These are phyloP conservation scores for Zonotrichia leucophrys DNA, from an alignment of 2,113 vertebrate genomes.

Conservation along the genomic window DNA sequence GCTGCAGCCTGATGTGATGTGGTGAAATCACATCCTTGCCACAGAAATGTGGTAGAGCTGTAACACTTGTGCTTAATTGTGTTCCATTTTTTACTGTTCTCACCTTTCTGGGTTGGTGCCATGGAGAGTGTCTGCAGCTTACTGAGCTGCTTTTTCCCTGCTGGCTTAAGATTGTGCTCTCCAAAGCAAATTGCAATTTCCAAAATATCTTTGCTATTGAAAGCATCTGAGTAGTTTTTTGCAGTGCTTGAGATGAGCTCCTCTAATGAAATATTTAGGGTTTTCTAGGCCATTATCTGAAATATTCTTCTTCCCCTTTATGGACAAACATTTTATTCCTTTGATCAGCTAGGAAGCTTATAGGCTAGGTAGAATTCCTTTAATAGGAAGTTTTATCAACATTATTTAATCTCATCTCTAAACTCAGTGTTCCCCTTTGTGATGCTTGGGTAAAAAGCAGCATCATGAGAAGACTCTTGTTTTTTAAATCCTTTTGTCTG, in stretches of 20 bases:
- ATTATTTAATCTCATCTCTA: not conserved
- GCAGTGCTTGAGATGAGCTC: not conserved
- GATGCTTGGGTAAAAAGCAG: not conserved
- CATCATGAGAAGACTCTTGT: not conserved
- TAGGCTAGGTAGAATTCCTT: not conserved
- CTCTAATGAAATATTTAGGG: constrained; percentile 37
- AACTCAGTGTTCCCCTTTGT: not conserved
- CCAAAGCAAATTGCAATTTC: not conserved
- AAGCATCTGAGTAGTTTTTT: not conserved
- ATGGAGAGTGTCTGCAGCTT: not conserved
- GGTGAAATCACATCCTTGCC: not conserved
- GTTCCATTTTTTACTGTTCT: not conserved
- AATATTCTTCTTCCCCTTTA: not conserved
- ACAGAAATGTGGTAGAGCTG: not conserved
- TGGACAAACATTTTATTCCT: not conserved
- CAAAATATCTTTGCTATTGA: not conserved
- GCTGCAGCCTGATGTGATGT: not conserved
- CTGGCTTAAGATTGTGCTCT: not conserved
- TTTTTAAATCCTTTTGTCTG: not conserved
- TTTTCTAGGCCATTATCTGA: constrained; percentile 9
- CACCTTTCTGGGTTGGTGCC: not conserved
- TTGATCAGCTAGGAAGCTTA: not conserved
- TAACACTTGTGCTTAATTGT: not conserved
- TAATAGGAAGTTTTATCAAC: not conserved
- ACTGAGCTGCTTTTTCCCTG: not conserved